Conservation (phyloP, 2,888 invertebrate species). For the Lydus trimaculatus region DNA sequence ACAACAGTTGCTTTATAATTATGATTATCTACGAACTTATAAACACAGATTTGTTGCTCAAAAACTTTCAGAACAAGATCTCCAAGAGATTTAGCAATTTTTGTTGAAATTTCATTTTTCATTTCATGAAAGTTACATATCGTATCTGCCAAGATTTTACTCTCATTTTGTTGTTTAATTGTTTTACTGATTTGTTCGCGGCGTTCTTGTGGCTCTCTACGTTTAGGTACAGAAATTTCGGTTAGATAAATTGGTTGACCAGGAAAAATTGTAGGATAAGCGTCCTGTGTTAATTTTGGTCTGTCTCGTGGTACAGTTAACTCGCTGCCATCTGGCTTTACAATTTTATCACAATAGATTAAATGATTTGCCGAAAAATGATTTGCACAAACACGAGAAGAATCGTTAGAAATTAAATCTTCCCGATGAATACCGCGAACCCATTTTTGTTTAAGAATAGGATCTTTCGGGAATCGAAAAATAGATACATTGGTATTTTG, state of each 20-base stretch:
- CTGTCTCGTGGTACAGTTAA: background rate
- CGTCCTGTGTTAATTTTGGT: constrained; percentile 10
- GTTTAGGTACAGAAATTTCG: background rate
- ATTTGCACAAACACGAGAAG: background rate
- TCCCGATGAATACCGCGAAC: background rate
- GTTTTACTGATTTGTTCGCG: background rate
- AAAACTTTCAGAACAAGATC: background rate
- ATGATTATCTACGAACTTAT: background rate
- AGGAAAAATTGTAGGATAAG: constrained; percentile 8
- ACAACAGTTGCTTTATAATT: background rate
- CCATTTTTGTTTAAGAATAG: background rate
- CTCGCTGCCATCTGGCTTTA: background rate
- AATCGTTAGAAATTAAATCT: background rate
- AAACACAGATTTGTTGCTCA: background rate
- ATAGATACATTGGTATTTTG: background rate
- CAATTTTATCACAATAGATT: background rate
- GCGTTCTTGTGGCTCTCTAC: constrained; percentile 10
- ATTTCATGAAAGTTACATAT: background rate
- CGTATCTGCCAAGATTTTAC: background rate
- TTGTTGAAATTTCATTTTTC: background rate
- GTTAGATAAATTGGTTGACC: constrained; percentile 1
- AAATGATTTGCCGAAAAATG: constrained; percentile 7
- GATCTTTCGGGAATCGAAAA: constrained; percentile 2
- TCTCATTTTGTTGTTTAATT: background rate
- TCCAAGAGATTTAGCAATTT: background rate